A percentile compares a stretch with the other conserved stretches of the same genome.
These are phyloP conservation scores for Brachionus koreanus DNA, from an alignment of 1,140 invertebrate species.

Conservation along the genomic window DNA sequence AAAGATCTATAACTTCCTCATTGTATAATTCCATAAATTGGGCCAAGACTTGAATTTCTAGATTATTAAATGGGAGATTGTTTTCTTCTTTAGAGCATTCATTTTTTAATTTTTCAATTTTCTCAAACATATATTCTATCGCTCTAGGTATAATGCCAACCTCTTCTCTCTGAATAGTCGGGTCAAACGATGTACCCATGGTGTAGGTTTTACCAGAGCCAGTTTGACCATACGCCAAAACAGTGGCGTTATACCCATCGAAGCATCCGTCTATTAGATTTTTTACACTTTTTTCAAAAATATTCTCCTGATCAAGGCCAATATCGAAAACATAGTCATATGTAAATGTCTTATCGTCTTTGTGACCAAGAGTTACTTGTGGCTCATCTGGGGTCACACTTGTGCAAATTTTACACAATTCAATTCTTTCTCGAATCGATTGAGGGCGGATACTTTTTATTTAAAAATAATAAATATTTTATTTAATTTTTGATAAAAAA, in stretches of 20 bases:
- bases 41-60: slow-evolving; percentile 45
- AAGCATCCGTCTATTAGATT: slow-evolving; percentile 65
- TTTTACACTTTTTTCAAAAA: slow-evolving; percentile 73
- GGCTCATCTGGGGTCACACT: slow-evolving; percentile 77
- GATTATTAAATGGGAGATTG: neutral
- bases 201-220: slow-evolving; percentile 76
- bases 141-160: slow-evolving; percentile 29
- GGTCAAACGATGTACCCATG: slow-evolving; percentile 59
- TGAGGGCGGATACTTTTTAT: slow-evolving; percentile 83
- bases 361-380: slow-evolving; percentile 57
- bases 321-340: slow-evolving; percentile 79
- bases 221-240: slow-evolving; percentile 72
- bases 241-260: slow-evolving; percentile 57
- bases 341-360: slow-evolving; percentile 73
- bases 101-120: slow-evolving; percentile 25
- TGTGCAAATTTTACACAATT: slow-evolving; percentile 89
- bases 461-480: neutral
- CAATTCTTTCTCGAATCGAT: slow-evolving; percentile 82
- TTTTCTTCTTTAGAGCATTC: slow-evolving; percentile 31
- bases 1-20: slow-evolving; percentile 36
- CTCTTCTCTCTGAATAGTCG: neutral
- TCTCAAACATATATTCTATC: slow-evolving; percentile 13
- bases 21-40: slow-evolving; percentile 44
- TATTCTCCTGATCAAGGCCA: slow-evolving; percentile 66
- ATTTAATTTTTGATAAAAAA: neutral